A percentile compares a stretch with the other conserved stretches of the same genome.
These are phyloP conservation scores for Apis laboriosa DNA, from an alignment of 1,140 invertebrate genomes.

Conservation along the genomic window DNA sequence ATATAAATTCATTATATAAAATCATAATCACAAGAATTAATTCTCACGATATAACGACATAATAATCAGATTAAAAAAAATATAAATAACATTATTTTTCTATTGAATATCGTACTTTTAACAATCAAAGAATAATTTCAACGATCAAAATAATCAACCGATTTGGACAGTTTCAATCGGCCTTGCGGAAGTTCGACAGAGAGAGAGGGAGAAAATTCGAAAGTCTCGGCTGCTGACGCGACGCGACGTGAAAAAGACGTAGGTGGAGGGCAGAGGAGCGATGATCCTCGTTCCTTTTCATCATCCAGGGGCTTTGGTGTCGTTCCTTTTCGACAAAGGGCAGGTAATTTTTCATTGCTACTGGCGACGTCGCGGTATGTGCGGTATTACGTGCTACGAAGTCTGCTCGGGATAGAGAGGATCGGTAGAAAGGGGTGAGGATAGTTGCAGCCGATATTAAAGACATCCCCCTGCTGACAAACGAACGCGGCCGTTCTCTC, in stretches of 20 bases:
- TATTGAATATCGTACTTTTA: too few relatives aligned
- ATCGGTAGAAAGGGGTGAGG: neutral
- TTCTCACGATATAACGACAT: too few relatives aligned
- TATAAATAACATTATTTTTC: too few relatives aligned
- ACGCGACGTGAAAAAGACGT: neutral
- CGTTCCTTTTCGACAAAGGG: conserved; percentile 52
- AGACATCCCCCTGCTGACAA: conserved; percentile 60
- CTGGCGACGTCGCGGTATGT: conserved; percentile 48
- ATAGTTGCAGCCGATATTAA: conserved; percentile 39
- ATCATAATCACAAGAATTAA: too few relatives aligned
- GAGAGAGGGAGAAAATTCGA: conserved; percentile 2
- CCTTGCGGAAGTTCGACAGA: neutral
- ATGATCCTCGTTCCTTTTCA: conserved; percentile 49
- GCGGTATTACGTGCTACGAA: conserved; percentile 25
- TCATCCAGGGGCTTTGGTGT: conserved; percentile 38
- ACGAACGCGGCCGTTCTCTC: conserved; percentile 57
- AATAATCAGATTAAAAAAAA: too few relatives aligned
- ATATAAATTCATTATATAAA: too few relatives aligned
- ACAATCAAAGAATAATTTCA: too few relatives aligned
- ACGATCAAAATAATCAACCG: neutral
- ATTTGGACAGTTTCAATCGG: neutral
- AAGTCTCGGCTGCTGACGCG: conserved; percentile 26
- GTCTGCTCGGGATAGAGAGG: neutral
- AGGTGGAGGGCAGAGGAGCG: neutral
- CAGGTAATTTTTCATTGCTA: conserved; percentile 57